Conservation (phyloP, 2,797 vertebrate genomes). For the Siniperca undulata region DNA sequence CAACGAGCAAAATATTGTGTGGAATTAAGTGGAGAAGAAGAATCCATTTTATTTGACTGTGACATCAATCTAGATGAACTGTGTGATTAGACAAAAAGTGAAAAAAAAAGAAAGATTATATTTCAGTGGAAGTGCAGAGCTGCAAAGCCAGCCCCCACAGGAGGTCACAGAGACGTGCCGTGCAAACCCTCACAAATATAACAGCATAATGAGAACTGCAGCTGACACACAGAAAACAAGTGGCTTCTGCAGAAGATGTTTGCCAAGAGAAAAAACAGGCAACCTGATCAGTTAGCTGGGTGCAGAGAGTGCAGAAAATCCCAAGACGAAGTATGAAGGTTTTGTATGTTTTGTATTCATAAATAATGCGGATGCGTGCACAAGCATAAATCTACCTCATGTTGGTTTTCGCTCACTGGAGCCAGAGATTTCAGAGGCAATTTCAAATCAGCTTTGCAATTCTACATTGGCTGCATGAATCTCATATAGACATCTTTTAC, state of each 20-base stretch:
- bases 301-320: slow-evolving; percentile 27
- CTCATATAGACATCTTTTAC: slow-evolving; percentile 16
- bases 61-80: slow-evolving; percentile 6
- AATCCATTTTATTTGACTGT: background rate
- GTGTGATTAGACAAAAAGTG: background rate
- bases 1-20: background rate
- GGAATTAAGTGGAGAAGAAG: background rate
- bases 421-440: slow-evolving; percentile 21
- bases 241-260: slow-evolving; percentile 23
- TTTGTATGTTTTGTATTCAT: slow-evolving; percentile 33
- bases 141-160: slow-evolving; percentile 3
- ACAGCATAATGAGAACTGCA: slow-evolving; percentile 33
- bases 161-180: slow-evolving; percentile 22
- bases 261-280: slow-evolving; percentile 25
- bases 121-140: background rate
- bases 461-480: slow-evolving; percentile 5
- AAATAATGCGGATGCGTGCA: slow-evolving; percentile 34
- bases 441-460: slow-evolving; percentile 41
- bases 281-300: slow-evolving; percentile 22
- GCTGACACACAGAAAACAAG: slow-evolving; percentile 28
- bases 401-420: slow-evolving; percentile 14
- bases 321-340: slow-evolving; percentile 4
- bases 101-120: background rate
- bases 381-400: slow-evolving; percentile 32
- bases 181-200: slow-evolving; percentile 23